Evolutionary conservation across 2,113 vertebrate species (phyloP), one percentile per base, ranked within the genome.

Genomic region (Rhodinocichla rosea): DNA sequence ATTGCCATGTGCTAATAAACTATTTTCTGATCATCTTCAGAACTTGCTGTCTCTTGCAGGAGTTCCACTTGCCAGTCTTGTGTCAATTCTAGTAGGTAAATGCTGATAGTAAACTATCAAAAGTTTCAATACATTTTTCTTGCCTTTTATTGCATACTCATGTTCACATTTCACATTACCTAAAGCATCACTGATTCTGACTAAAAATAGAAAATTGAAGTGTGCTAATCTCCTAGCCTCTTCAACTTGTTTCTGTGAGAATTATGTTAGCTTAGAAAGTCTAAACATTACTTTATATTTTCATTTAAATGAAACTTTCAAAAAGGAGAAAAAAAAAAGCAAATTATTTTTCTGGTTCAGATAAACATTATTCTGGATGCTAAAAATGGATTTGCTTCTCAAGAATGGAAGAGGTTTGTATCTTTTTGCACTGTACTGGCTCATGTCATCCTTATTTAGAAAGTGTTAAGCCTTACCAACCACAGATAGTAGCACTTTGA

Each of bases 1-100:
- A 82, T 64, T 77, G 69, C 78, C 67, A 59, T 22, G 79, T 92
- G 64, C 47, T 96, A 95, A 96, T 83, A 88, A 96, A 92, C 77
- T 82, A 35, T n/a, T 84, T 83, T 89, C 49, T 56, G 55, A 78
- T 87, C 26, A 74, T 82, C 37, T 93, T 89, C 69, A 62, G 50
- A 89, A 92, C 52, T 49, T 84, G 28, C 22, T 42, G 65, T 50
- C 69, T 89, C 65, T 67, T 80, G 37, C 50, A 69, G 27, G 40
- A 92, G 21, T 77, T 88, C 49, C 28, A 79, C 39, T 30, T 68
- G 57, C 42, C 81, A 68, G 26, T 78, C 44, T 53, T 59, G 8
- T 44, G 40, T 42, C 77, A 49, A n/a, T 59, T 91, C 33, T 55
- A 63, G 33, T 32, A 77, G 85, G 55, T 56, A 82, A 82, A 87